Base-by-base conservation (phyloP, 64 coral and sea anemone species). In the Montipora cactus region DNA sequence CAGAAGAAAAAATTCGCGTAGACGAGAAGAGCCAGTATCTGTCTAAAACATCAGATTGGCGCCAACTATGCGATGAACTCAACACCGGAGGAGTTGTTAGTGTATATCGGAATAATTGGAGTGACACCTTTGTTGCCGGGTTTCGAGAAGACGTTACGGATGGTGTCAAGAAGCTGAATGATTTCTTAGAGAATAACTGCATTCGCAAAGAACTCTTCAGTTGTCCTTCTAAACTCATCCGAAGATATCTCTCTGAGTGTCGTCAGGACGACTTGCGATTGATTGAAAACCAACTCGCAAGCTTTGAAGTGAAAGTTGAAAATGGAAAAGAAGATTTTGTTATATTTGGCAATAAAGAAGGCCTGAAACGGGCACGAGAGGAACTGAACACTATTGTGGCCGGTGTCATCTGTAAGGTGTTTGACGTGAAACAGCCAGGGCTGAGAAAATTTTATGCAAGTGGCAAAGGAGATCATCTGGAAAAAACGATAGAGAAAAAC, bases 1-100 rank as follows among this genome's bases (percentile, higher is more conserved):
- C 78, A 59, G 79, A 94, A 44, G 79, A 94, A 21, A 94, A 85
- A 82, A 55, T 94, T 47, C 57, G 15, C 66, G 73, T 90, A n/a
- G 87, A 94, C 44, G 89, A 71, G 13, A 81, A 77, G 15, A 84
- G 58, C n/a, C 58, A 69, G 19, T 13, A 74, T 62, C 16, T 94
- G 2, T 52, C 90, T 11, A 80, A 82, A 84, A 78, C 79, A 9
- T 5, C 79, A 13, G 79, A 44, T 71, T 94, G 93, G 93, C 81
- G 67, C 22, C 37, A 68, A 66, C 78, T 90, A n/a, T 78, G 58
- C 5, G 58, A 90, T 47, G 50, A 75, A 19, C 20, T 90, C 53
- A 81, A 88, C 22, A 23, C 22, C 22, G 22, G 22, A 23, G 22
- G 0, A 23, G 22, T 23, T 23, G 0, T 23, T 23, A 23, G 22